Evolutionary conservation across 2,113 vertebrate genomes (phyloP).

Genomic region (Tragelaphus imberbis): DNA sequence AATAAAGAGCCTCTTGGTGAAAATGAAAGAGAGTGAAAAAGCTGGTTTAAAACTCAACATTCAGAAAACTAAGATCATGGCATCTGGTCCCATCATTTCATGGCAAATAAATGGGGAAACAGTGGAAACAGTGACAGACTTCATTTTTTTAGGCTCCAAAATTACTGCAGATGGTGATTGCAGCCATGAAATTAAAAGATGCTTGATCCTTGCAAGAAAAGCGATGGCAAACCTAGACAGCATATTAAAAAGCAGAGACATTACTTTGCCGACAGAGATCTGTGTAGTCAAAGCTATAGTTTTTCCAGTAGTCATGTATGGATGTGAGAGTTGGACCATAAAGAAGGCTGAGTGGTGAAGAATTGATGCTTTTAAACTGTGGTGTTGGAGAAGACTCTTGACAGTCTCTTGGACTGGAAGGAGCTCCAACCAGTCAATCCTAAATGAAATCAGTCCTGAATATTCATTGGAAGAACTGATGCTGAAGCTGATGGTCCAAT

Average conservation of each 20-base stretch:
- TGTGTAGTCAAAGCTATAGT: background rate
- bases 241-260: background rate
- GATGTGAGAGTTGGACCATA: background rate
- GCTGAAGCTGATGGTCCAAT: background rate
- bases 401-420: background rate
- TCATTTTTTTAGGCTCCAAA: background rate
- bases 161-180: background rate
- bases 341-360: fast-evolving
- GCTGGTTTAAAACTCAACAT: background rate
- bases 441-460: background rate
- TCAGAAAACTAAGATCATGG: background rate
- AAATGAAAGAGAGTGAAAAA: background rate
- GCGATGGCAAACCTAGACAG: background rate
- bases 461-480: background rate
- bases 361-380: background rate
- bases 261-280: background rate
- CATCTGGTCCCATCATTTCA: background rate
- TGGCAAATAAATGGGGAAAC: background rate
- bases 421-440: background rate
- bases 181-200: background rate
- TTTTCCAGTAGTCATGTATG: background rate
- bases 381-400: background rate
- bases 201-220: background rate
- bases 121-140: background rate
- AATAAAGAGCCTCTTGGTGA: background rate